Evolutionary conservation across 2,113 vertebrate genomes (phyloP).

Genomic region (Zosterops pallidus): DNA sequence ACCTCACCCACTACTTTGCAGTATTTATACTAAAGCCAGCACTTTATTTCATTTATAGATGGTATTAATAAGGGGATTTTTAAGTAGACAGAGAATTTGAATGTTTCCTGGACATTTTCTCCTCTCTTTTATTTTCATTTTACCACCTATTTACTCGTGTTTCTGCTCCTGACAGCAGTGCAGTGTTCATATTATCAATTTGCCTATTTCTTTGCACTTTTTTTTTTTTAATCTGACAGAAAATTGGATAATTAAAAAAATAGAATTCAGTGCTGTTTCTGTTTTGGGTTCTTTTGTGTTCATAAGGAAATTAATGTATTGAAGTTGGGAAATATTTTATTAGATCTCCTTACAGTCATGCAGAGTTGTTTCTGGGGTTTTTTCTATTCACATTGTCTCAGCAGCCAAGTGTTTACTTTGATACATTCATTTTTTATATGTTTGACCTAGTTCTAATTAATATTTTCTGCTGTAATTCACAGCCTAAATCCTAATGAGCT

Average conservation of each 20-base stretch:
- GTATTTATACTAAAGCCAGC: neutral
- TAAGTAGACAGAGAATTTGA: neutral
- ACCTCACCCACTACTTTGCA: neutral
- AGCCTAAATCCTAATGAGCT: slow-evolving; percentile 27
- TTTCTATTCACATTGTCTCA: slow-evolving; percentile 8
- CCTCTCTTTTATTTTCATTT: neutral
- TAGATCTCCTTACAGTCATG: neutral
- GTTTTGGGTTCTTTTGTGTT: neutral
- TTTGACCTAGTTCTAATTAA: slow-evolving; percentile 69
- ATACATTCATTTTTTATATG: slow-evolving; percentile 34
- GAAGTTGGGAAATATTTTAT: neutral
- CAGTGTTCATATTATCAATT: neutral
- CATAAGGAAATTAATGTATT: neutral
- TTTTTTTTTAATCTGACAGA: neutral
- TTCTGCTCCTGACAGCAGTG: neutral
- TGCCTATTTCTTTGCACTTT: neutral
- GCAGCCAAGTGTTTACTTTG: slow-evolving; percentile 4
- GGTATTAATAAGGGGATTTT: neutral
- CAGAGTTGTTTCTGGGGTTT: neutral
- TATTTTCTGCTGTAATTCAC: slow-evolving; percentile 46
- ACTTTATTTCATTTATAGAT: neutral
- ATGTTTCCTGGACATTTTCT: neutral
- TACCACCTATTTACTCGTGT: neutral
- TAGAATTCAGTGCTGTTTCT: neutral
- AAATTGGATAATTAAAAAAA: neutral